Base-by-base conservation (phyloP, 2,888 invertebrate genomes). In the Pantelozetes paolii region DNA sequence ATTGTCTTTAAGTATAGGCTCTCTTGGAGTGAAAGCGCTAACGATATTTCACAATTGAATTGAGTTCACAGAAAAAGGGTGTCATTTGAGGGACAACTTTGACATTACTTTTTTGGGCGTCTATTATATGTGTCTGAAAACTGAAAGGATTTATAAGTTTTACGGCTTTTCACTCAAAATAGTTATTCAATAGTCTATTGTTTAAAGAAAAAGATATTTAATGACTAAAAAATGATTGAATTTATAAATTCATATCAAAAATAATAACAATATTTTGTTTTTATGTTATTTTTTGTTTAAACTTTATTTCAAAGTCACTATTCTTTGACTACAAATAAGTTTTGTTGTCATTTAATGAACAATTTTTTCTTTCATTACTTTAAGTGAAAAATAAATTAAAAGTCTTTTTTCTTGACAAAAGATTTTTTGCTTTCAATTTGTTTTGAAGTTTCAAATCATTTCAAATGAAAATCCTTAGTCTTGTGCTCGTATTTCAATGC, bases 21-120 rank as follows among this genome's bases (percentile, higher is more conserved):
- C 3, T 36, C 36, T 36, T 36, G 9, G 36, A 36, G 36, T 8
- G 9, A 36, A 36, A 36, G 9, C 36, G 9, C 36, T 8, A 36
- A 5, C 5, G 36, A 8, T 36, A 8, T 36, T 8, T 36, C 36
- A n/a, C n/a, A n/a, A 54, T 23, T 54, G 26, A 28, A 57, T 6
- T 57, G 26, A 57, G 57, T 57, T 57, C 57, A 57, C 57, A 8
- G 36, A 36, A 57, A 57, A 57, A 5, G 57, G 13, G 57, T 57
- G 26, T 28, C 28, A 57, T 57, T 28, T 18, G 30, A 57, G 57
- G 57, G 28, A 8, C 28, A 57, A 57, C 30, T 57, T 23, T 57
- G 23, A 9, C 9, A 18, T 5, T 23, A 9, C n/a, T 11, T 28
- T 28, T 57, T 13, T 57, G 57, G 28, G 50, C 30, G 30, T 57